Conservation (phyloP, 2,797 vertebrate genomes). For the Mycteria americana region DNA sequence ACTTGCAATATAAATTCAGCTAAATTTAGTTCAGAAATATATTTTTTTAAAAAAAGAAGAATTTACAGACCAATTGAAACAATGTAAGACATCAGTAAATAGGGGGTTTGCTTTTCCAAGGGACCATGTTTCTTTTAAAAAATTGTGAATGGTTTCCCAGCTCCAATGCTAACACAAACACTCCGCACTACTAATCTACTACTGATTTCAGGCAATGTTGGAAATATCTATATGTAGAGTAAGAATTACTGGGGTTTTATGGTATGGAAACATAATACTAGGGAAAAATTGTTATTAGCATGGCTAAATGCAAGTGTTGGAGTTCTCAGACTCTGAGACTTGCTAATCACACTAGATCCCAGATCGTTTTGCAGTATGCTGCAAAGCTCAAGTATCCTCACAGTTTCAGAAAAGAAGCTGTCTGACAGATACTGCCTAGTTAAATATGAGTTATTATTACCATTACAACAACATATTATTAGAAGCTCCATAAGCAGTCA, state of each 20-base stretch:
- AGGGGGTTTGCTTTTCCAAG: background rate
- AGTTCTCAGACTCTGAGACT: background rate
- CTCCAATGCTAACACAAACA: background rate
- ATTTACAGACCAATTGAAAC: background rate
- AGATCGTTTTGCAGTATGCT: background rate
- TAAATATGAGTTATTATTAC: constrained; percentile 6
- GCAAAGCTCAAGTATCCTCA: background rate
- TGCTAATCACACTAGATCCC: background rate
- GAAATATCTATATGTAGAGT: background rate
- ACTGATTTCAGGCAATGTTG: background rate
- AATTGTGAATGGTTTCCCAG: background rate
- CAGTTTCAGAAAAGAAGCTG: background rate
- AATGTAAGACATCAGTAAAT: background rate
- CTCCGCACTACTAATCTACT: background rate
- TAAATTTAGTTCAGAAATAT: background rate
- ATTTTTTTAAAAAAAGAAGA: background rate
- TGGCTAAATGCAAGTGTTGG: background rate
- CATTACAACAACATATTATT: background rate
- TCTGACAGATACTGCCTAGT: background rate
- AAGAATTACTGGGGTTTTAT: background rate
- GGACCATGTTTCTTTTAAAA: background rate
- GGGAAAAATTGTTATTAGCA: background rate
- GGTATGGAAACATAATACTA: background rate
- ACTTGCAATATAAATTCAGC: background rate
- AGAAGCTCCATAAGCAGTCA: background rate